Conservation (phyloP, 2,113 vertebrate genomes). For the Zootoca vivipara region DNA sequence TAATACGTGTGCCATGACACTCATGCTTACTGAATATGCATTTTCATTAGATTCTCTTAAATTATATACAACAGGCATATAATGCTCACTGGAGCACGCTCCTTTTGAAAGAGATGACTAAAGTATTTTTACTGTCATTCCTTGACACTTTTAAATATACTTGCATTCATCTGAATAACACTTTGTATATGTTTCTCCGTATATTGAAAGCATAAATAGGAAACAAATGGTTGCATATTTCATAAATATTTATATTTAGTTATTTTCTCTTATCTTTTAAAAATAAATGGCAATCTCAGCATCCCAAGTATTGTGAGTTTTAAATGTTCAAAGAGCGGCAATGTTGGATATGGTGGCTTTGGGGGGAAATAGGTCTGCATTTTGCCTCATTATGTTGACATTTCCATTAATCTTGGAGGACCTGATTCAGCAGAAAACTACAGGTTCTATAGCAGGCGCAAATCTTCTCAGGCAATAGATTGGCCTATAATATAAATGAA, state of each 20-base stretch:
- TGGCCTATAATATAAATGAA: background rate
- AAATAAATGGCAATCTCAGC: background rate
- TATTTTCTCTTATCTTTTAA: background rate
- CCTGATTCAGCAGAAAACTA: background rate
- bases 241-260: background rate
- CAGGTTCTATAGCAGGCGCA: background rate
- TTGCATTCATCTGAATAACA: conserved; percentile 10
- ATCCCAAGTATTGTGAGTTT: conserved; percentile 7
- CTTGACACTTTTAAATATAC: conserved; percentile 32
- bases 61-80: conserved; percentile 39
- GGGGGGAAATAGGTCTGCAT: background rate
- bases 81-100: conserved; percentile 24
- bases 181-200: conserved; percentile 46
- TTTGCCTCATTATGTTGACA: conserved; percentile 23
- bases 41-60: conserved; percentile 48
- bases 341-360: conserved; percentile 4
- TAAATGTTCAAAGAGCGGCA: conserved; percentile 11
- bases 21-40: conserved; percentile 49
- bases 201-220: conserved; percentile 25
- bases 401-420: conserved; percentile 4
- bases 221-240: conserved; percentile 20
- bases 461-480: background rate
- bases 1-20: conserved; percentile 27
- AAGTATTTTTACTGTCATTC: conserved; percentile 22
- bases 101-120: conserved; percentile 36